These are phyloP conservation scores for Drosophila persimilis DNA, from an alignment of 1,140 invertebrate species.

Conservation along the genomic window DNA sequence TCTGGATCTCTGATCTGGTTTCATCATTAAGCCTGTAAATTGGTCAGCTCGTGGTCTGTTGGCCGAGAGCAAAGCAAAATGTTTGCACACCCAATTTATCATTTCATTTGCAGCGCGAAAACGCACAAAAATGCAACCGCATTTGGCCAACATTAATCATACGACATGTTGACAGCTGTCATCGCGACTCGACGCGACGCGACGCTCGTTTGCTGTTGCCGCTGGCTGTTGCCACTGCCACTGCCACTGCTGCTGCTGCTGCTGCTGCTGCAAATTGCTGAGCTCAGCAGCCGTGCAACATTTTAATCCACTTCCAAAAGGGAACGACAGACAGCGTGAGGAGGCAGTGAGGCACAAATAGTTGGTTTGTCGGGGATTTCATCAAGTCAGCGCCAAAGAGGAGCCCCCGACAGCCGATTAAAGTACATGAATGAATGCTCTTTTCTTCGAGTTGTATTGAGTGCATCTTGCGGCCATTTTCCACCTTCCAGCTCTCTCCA, in stretches of 20 bases:
- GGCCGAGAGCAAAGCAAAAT: constrained; percentile 21
- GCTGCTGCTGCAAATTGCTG: constrained; percentile 24
- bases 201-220: constrained; percentile 8
- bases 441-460: not conserved
- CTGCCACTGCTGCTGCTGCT: constrained; percentile 6
- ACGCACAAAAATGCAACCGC: constrained; percentile 64
- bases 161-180: constrained; percentile 78
- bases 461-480: no score
- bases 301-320: constrained; percentile 36
- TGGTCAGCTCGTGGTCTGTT: constrained; percentile 17
- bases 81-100: constrained; percentile 62
- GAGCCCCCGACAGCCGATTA: not conserved
- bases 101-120: constrained; percentile 58
- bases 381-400: constrained; percentile 13
- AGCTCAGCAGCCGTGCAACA: constrained; percentile 24
- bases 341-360: constrained; percentile 11
- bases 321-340: not conserved
- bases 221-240: constrained; percentile 13
- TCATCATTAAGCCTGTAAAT: constrained; percentile 46
- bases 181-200: constrained; percentile 31
- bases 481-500: not conserved
- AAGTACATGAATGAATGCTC: constrained; percentile 2
- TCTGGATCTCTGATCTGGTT: no score
- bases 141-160: constrained; percentile 77
- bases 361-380: constrained; percentile 36